Base-by-base conservation (phyloP, 2,113 vertebrate genomes). In the Sinocyclocheilus anshuiensis region DNA sequence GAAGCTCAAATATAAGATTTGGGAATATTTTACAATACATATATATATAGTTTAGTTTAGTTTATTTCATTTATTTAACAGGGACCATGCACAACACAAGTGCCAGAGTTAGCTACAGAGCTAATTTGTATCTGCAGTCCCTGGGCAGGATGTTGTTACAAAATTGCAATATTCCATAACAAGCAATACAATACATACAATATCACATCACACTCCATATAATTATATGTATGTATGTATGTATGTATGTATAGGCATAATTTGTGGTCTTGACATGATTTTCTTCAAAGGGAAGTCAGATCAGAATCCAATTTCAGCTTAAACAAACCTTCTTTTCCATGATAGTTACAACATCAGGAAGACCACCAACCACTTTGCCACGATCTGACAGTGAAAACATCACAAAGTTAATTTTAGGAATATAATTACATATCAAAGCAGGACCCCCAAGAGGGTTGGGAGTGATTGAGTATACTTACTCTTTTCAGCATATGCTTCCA, bases 331-430 rank as follows among this genome's bases (percentile, higher is more conserved):
- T 99, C 89, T 97, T 97, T 86, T 99, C 98, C 98, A 99, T 99
- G 86, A 99, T 99, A 69, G 98, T 99, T 90, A 99, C 98, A 0
- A 99, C 97, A 7, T 99, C 98, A n/a, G 98, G 98, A 80, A 99
- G 94, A 74, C 98, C 98, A 9, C 98, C 98, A 0, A 99, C 86
- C 87, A 99, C 96, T 93, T 97, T 96, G 76, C 98, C 96, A 36
- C 97, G 96, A 92, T 97, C 97, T 97, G 89, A 53, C 69, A 90
- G 26, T 1, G 6, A 55, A 92, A 89, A 89, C 36, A 90, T 85
- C 1, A 84, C 36, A 72, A 74, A 84, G 55, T 71, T 81, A 92
- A 65, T 92, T 92, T 92, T 84, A 85, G 85, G 90, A 75, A 84
- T 87, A 71, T 22, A 75, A 80, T 77, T 61, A 55, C 79, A 81